Percentiles rank a stretch among this genome's conserved stretches.
phyloP scores from a whole-genome alignment of 2,113 vertebrate species.

The Gopherus evgoodei region DNA sequence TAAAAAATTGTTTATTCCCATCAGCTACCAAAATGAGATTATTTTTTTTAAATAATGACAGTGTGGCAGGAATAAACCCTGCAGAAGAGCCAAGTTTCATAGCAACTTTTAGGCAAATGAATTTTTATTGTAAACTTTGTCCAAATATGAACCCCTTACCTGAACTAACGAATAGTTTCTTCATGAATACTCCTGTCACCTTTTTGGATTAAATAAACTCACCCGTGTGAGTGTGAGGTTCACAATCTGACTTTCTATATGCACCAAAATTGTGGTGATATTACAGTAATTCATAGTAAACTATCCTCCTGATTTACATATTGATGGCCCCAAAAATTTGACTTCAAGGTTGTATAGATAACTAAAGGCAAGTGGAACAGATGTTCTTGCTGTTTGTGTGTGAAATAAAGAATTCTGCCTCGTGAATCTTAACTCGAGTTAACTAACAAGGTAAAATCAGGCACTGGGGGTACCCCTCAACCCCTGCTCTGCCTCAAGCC shows the following conservation, averaged over 20 bases:
- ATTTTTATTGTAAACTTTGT: not conserved
- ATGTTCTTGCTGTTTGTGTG: not conserved
- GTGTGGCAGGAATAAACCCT: not conserved
- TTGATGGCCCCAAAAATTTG: not conserved
- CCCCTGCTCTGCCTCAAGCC: too few relatives aligned
- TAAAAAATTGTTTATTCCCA: not conserved
- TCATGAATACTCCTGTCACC: not conserved
- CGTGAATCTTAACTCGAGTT: not conserved
- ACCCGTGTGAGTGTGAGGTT: not conserved
- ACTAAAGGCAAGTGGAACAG: not conserved
- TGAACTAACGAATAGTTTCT: not conserved
- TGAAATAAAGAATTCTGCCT: not conserved
- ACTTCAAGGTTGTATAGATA: not conserved
- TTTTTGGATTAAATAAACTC: fast-evolving
- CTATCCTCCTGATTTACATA: not conserved
- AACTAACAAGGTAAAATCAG: not conserved
- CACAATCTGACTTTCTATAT: not conserved
- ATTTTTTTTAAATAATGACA: not conserved
- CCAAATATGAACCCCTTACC: not conserved
- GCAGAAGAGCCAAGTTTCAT: not conserved
- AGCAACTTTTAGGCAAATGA: not conserved
- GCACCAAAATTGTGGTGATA: not conserved
- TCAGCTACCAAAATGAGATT: not conserved
- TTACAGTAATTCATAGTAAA: not conserved
- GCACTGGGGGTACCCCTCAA: too few relatives aligned